Percentiles rank a stretch among this genome's conserved stretches.
Evolutionary conservation across 2,797 vertebrate species (phyloP).

Genomic region (Mionectes olivaceus): DNA sequence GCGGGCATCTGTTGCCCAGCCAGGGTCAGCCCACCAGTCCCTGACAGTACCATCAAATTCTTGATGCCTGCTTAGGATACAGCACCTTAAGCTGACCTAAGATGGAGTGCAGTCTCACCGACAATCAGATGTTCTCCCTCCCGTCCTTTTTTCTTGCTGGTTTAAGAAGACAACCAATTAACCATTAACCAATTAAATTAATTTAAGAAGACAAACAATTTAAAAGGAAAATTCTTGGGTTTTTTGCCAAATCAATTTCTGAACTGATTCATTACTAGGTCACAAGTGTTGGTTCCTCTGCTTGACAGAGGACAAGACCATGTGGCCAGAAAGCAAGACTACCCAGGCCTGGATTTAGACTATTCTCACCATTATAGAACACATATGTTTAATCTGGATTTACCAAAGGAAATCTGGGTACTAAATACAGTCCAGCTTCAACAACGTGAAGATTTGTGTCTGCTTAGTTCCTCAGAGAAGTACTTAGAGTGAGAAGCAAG

Average conservation of each 20-base stretch:
- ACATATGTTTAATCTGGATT: not conserved
- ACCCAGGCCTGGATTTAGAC: not conserved
- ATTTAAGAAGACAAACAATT: no score
- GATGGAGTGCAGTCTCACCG: not conserved
- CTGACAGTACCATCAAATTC: not conserved
- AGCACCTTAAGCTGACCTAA: not conserved
- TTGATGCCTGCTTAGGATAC: not conserved
- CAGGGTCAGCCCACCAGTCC: not conserved
- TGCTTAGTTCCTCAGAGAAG: not conserved
- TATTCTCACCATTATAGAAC: not conserved
- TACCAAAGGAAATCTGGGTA: not conserved
- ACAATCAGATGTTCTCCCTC: not conserved
- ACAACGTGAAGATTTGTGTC: not conserved
- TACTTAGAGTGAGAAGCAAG: not conserved
- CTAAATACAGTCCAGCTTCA: not conserved
- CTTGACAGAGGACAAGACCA: not conserved
- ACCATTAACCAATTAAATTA: no score
- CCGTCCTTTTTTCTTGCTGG: not conserved
- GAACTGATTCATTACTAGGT: not conserved
- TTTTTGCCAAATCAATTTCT: not conserved
- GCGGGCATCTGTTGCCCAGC: not conserved
- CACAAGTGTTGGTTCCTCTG: not conserved
- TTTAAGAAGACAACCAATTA: not conserved
- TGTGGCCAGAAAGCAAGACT: not conserved
- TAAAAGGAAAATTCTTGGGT: fast-evolving